These are phyloP conservation scores for Drosophila prosaltans DNA, from an alignment of 1,140 invertebrate genomes.

Conservation along the genomic window DNA sequence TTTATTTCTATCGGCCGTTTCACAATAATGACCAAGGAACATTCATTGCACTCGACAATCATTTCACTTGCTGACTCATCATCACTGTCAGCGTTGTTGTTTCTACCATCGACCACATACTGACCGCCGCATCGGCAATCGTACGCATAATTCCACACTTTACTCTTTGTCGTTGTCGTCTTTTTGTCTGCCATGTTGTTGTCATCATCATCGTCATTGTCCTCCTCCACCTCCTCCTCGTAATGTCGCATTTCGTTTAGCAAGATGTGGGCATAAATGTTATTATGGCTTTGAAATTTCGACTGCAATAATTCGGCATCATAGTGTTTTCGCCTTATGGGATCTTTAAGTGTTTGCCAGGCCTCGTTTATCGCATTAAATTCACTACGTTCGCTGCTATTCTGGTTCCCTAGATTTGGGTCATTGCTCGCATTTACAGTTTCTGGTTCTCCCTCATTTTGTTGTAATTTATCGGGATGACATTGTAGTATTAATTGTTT, in stretches of 20 bases:
- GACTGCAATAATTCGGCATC: slow-evolving; percentile 79
- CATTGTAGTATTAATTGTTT: slow-evolving; percentile 82
- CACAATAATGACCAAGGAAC: slow-evolving; percentile 79
- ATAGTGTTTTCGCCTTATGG: slow-evolving; percentile 73
- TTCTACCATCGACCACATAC: slow-evolving; percentile 66
- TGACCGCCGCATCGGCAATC: slow-evolving; percentile 80
- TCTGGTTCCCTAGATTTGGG: slow-evolving; percentile 50
- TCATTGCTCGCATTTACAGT: slow-evolving; percentile 45
- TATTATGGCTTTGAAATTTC: slow-evolving; percentile 74
- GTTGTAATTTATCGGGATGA: slow-evolving; percentile 81
- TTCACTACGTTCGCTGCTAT: slow-evolving; percentile 26
- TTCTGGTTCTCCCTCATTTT: slow-evolving; percentile 18
- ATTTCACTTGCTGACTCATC: slow-evolving; percentile 70
- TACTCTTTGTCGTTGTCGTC: slow-evolving; percentile 16
- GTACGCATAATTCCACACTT: slow-evolving; percentile 63
- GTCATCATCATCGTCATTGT: slow-evolving; percentile 14
- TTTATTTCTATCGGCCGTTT: slow-evolving; percentile 43
- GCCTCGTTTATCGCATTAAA: slow-evolving; percentile 78
- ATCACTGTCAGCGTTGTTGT: slow-evolving; percentile 20
- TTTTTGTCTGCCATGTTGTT: slow-evolving; percentile 50
- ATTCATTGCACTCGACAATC: slow-evolving; percentile 82
- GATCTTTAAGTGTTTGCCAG: slow-evolving; percentile 81
- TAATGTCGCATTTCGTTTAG: slow-evolving; percentile 64
- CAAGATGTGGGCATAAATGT: slow-evolving; percentile 68
- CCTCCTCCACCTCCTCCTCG: slow-evolving; percentile 35